phyloP scores from a whole-genome alignment of 2,797 vertebrate genomes.

The Carcharodon carcharias region DNA sequence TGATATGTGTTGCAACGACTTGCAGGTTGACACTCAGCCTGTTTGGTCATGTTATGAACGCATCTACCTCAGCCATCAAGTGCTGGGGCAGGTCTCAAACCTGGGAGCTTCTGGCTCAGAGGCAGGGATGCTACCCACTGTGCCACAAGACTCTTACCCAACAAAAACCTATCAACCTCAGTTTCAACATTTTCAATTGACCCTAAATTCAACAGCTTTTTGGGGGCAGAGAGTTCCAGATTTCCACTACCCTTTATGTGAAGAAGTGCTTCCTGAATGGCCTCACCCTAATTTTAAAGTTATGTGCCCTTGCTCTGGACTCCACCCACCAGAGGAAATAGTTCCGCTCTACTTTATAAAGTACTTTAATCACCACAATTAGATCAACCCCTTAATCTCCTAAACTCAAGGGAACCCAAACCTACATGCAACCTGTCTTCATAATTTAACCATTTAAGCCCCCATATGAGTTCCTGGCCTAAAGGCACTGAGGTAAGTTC shows the following conservation, averaged over 20 bases:
- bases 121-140: too few relatives aligned
- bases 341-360: background rate
- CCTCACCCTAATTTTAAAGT: background rate
- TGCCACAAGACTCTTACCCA: too few relatives aligned
- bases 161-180: too few relatives aligned
- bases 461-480: too few relatives aligned
- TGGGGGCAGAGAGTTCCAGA: background rate
- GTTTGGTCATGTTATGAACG: too few relatives aligned
- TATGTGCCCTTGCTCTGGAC: background rate
- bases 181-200: background rate
- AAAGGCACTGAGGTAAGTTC: background rate
- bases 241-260: background rate
- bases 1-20: too few relatives aligned
- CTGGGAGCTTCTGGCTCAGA: too few relatives aligned
- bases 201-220: too few relatives aligned
- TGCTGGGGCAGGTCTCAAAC: too few relatives aligned
- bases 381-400: background rate
- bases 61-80: too few relatives aligned
- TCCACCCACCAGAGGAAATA: background rate
- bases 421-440: background rate
- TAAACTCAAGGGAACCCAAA: background rate
- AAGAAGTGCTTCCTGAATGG: background rate
- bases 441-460: background rate
- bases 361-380: background rate
- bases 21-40: too few relatives aligned